Conservation (phyloP, 2,888 invertebrate genomes). For the Arctia plantaginis region DNA sequence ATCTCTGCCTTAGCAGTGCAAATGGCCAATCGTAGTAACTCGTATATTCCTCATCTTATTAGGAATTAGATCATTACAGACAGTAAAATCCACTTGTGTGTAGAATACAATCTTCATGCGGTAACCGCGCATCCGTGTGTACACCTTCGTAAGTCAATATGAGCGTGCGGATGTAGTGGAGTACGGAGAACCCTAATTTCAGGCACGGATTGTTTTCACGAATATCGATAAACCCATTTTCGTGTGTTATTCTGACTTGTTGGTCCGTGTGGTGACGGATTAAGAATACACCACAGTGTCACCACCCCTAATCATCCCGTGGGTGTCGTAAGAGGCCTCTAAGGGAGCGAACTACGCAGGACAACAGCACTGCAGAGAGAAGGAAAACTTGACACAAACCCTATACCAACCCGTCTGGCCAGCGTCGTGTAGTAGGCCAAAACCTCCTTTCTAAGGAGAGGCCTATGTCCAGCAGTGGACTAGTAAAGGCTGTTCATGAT, state of each 20-base stretch:
- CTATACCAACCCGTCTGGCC: no score
- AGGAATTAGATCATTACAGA: neutral
- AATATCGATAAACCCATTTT: neutral
- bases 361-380: no score
- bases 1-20: neutral
- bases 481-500: no score
- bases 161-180: neutral
- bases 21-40: neutral
- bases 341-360: no score
- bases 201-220: neutral
- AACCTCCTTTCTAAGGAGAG: no score
- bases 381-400: no score
- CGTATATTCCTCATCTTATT: neutral
- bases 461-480: no score
- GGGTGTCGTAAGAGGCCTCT: no score
- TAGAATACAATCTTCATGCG: constrained; percentile 4
- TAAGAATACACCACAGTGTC: no score
- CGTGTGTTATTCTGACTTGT: neutral
- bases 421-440: no score
- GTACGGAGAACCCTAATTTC: neutral
- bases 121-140: neutral
- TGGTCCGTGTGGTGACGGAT: no score
- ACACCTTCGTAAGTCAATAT: neutral
- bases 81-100: neutral
- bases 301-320: no score